phyloP scores from a whole-genome alignment of 2,113 vertebrate species.

The Crocuta crocuta region DNA sequence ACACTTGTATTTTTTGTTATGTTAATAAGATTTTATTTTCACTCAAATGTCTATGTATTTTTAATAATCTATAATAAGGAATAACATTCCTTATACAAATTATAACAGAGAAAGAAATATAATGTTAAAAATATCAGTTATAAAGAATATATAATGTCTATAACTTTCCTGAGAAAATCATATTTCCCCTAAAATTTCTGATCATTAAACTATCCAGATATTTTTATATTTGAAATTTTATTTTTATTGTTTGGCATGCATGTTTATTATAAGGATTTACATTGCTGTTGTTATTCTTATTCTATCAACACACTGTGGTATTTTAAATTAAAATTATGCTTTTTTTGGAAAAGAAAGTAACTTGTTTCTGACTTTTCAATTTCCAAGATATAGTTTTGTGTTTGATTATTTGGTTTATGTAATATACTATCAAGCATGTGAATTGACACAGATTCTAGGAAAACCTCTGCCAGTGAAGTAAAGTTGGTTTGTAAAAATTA shows the following conservation, averaged over 20 bases:
- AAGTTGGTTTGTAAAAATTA: neutral
- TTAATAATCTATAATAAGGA: neutral
- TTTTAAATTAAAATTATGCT: neutral
- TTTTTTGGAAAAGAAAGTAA: fast-evolving
- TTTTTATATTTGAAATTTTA: neutral
- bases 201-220: neutral
- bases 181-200: neutral
- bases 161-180: neutral
- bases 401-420: neutral
- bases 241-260: neutral
- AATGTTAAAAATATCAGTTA: neutral
- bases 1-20: neutral
- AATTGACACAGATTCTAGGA: neutral
- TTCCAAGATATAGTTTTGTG: neutral
- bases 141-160: neutral
- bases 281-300: neutral
- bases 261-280: neutral
- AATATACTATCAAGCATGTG: neutral
- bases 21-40: neutral
- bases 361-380: neutral
- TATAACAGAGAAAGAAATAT: neutral
- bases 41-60: neutral
- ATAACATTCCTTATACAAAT: neutral
- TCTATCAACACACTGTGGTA: neutral
- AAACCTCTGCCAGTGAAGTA: neutral